Conservation (phyloP, 1,140 invertebrate species). For the Drosophila tropicalis region DNA sequence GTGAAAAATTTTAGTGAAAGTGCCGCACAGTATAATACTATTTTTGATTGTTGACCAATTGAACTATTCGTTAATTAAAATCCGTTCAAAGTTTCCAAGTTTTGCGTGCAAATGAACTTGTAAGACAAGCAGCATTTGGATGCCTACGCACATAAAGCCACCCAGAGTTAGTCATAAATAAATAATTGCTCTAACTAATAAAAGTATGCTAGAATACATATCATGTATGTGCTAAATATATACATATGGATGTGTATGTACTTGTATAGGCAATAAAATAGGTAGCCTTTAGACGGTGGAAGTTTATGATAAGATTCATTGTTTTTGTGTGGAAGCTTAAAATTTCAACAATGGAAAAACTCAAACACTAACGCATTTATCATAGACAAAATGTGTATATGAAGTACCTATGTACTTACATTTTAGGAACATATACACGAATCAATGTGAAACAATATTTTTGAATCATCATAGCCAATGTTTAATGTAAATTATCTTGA, state of each 20-base stretch:
- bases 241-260: background rate
- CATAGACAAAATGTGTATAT: background rate
- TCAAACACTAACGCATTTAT: background rate
- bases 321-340: background rate
- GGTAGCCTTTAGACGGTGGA: background rate
- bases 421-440: background rate
- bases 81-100: slow-evolving; percentile 2
- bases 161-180: slow-evolving; percentile 9
- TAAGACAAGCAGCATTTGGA: background rate
- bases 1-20: background rate
- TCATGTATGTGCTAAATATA: background rate
- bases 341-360: background rate
- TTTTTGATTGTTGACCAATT: background rate
- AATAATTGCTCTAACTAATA: slow-evolving; percentile 5
- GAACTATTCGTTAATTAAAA: slow-evolving; percentile 6
- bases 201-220: background rate
- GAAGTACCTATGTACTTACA: no score
- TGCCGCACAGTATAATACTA: background rate
- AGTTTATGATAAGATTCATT: slow-evolving; percentile 2
- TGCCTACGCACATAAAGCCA: background rate
- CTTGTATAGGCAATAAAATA: background rate
- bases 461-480: no score
- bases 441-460: background rate
- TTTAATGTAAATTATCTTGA: no score
- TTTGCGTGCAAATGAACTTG: slow-evolving; percentile 11